Conservation (phyloP, 2,888 invertebrate genomes). For the Rhogogaster chlorosoma region DNA sequence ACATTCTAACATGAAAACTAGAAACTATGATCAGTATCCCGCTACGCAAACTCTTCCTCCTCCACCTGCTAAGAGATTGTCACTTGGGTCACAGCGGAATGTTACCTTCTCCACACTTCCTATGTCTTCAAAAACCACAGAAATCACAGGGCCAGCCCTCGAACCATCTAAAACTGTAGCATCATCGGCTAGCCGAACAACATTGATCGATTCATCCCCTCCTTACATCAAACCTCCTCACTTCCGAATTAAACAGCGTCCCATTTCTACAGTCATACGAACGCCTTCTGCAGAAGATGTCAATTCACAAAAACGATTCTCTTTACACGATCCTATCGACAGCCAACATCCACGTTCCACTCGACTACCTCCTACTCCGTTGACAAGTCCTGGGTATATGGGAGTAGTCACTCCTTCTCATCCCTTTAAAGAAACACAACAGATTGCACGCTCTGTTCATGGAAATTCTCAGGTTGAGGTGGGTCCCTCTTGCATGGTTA, state of each 20-base stretch:
- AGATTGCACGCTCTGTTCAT: conserved; percentile 76
- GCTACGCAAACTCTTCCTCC: conserved; percentile 67
- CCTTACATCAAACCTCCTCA: conserved; percentile 48
- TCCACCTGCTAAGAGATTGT: conserved; percentile 62
- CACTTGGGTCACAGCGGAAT: conserved; percentile 66
- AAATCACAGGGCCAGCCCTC: conserved; percentile 56
- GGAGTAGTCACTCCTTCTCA: conserved; percentile 64
- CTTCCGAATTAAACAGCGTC: conserved; percentile 57
- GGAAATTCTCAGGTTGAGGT: conserved; percentile 74
- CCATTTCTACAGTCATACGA: conserved; percentile 53
- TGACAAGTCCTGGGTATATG: conserved; percentile 70
- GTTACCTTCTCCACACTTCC: conserved; percentile 70
- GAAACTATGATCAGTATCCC: conserved; percentile 63
- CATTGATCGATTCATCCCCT: conserved; percentile 28
- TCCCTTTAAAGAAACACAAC: conserved; percentile 70
- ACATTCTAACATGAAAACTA: conserved; percentile 59
- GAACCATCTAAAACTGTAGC: background rate
- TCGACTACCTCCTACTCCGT: conserved; percentile 73
- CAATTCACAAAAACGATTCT: conserved; percentile 57
- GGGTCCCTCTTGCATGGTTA: conserved; percentile 71
- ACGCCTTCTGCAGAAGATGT: conserved; percentile 48
- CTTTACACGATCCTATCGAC: conserved; percentile 54
- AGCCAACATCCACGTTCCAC: conserved; percentile 63
- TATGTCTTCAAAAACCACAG: conserved; percentile 53
- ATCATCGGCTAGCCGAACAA: background rate